Evolutionary conservation across 2,113 vertebrate species (phyloP).

Genomic region (human (Homo sapiens)): GRCh38 chr17:5972001-5972500

Average conservation of each 20-base stretch:
- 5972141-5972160: neutral
- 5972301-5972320: neutral
- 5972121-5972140: neutral
- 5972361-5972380: neutral
- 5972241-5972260: neutral
- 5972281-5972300: neutral
- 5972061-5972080: neutral
- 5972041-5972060: constrained; percentile 1
- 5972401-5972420: neutral
- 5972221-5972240: neutral
- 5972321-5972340: neutral
- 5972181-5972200: neutral
- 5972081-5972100: constrained; percentile 3
- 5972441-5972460: neutral
- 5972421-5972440: neutral
- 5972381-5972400: neutral
- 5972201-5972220: too few species aligned
- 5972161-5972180: neutral
- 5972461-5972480: constrained; percentile 45
- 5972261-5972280: neutral
- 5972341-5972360: neutral
- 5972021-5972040: neutral
- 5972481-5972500: constrained; percentile 48
- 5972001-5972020: neutral
- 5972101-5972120: neutral